Evolutionary conservation across 2,113 vertebrate genomes (phyloP).

Genomic region (Nettapus auritus): DNA sequence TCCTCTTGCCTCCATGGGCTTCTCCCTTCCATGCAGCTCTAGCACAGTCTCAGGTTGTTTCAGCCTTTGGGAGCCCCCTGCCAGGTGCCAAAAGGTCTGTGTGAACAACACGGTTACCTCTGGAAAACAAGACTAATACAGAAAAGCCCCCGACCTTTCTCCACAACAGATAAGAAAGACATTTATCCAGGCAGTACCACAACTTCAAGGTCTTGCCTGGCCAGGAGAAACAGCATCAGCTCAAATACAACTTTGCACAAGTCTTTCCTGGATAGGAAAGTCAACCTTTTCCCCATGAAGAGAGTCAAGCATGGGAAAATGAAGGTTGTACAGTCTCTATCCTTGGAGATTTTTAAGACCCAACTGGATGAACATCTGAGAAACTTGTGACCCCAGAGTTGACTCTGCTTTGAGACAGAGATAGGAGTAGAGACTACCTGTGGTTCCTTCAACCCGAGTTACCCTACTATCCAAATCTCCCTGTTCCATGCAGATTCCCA

Average conservation of each 20-base stretch:
- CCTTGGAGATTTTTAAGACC: neutral
- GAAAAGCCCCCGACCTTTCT: neutral
- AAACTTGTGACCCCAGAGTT: fast-evolving
- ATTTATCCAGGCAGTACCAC: neutral
- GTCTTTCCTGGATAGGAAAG: neutral
- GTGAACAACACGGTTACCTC: neutral
- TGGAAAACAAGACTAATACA: neutral
- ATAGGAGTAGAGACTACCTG: neutral
- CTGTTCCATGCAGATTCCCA: neutral
- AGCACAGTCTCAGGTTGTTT: neutral
- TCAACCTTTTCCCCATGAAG: neutral
- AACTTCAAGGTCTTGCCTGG: neutral
- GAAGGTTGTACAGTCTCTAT: neutral
- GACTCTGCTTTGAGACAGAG: neutral
- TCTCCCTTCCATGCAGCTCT: neutral
- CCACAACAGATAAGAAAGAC: neutral
- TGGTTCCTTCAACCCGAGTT: neutral
- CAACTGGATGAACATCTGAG: neutral
- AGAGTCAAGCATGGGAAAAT: neutral
- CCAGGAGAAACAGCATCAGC: neutral
- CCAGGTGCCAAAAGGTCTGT: neutral
- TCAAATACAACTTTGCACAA: neutral
- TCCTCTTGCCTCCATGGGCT: neutral
- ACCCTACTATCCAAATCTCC: neutral
- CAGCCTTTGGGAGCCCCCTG: neutral